Conservation (phyloP, 1,140 invertebrate species). For the Aricia agestis region DNA sequence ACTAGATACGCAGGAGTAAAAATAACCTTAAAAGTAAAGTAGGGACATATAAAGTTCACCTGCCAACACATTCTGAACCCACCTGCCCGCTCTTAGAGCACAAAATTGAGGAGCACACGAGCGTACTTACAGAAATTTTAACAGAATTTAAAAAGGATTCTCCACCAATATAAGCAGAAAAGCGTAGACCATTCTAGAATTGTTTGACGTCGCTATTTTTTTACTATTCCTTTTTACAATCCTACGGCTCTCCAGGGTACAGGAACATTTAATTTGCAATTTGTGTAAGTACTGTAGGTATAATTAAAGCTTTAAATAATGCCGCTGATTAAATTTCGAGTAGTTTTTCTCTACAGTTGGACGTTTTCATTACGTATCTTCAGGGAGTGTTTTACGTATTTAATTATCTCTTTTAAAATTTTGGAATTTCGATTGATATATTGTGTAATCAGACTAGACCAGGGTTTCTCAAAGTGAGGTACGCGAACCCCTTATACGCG, state of each 20-base stretch:
- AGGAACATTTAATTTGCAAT: constrained; percentile 60
- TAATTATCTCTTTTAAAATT: too few relatives aligned
- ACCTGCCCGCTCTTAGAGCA: constrained; percentile 14
- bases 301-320: constrained; percentile 70
- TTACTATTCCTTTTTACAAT: constrained; percentile 45
- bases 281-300: constrained; percentile 65
- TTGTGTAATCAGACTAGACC: too few relatives aligned
- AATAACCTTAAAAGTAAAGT: constrained; percentile 23
- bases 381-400: too few relatives aligned
- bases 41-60: constrained; percentile 17
- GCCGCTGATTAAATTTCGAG: background rate
- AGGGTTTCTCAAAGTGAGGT: too few relatives aligned
- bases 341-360: background rate
- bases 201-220: constrained; percentile 57
- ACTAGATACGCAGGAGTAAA: constrained; percentile 31
- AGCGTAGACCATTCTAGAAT: constrained; percentile 48
- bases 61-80: constrained; percentile 20
- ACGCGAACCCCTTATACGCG: too few relatives aligned
- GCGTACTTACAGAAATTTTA: constrained; percentile 9
- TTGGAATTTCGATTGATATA: too few relatives aligned
- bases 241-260: constrained; percentile 40
- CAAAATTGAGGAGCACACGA: constrained; percentile 19
- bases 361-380: background rate
- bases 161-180: constrained; percentile 43
- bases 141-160: constrained; percentile 34